These are phyloP conservation scores for Drosophila pruinosa DNA, from an alignment of 1,140 invertebrate species.

Conservation along the genomic window DNA sequence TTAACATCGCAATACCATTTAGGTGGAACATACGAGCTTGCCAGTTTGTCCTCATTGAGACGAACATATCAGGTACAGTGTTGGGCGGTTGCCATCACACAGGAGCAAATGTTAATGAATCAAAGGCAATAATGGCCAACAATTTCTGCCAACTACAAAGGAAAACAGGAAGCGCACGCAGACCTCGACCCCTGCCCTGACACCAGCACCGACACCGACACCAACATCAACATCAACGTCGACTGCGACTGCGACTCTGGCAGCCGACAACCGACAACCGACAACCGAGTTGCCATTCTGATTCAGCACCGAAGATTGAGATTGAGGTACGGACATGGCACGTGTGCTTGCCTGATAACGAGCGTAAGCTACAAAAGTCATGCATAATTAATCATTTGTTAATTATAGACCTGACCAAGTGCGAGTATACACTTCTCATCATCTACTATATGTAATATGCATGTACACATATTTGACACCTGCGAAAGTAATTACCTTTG, in stretches of 20 bases:
- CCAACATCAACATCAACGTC: background rate
- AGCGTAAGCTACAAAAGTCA: slow-evolving; percentile 66
- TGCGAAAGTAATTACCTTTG: slow-evolving; percentile 75
- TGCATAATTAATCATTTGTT: slow-evolving; percentile 81
- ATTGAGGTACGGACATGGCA: slow-evolving; percentile 7
- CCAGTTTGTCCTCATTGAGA: background rate
- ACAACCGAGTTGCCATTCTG: background rate
- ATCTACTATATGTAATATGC: slow-evolving; percentile 41
- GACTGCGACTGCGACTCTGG: background rate
- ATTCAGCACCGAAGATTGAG: background rate
- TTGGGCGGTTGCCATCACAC: slow-evolving; percentile 29
- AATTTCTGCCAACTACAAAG: slow-evolving; percentile 63
- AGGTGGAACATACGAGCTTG: slow-evolving; percentile 9
- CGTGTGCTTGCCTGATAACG: slow-evolving; percentile 72
- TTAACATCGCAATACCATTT: slow-evolving; percentile 40
- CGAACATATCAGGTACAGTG: slow-evolving; percentile 1
- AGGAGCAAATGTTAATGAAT: slow-evolving; percentile 73
- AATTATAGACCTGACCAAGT: slow-evolving; percentile 68
- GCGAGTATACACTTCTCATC: slow-evolving; percentile 20
- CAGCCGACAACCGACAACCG: no score
- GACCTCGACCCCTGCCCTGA: slow-evolving; percentile 8
- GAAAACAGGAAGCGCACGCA: slow-evolving; percentile 44
- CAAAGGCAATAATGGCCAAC: slow-evolving; percentile 63
- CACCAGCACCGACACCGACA: background rate
- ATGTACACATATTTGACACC: slow-evolving; percentile 67